A percentile compares a stretch with the other conserved stretches of the same genome.
Conservation (phyloP, 2,113 vertebrate genomes). For the Nicator chloris region DNA sequence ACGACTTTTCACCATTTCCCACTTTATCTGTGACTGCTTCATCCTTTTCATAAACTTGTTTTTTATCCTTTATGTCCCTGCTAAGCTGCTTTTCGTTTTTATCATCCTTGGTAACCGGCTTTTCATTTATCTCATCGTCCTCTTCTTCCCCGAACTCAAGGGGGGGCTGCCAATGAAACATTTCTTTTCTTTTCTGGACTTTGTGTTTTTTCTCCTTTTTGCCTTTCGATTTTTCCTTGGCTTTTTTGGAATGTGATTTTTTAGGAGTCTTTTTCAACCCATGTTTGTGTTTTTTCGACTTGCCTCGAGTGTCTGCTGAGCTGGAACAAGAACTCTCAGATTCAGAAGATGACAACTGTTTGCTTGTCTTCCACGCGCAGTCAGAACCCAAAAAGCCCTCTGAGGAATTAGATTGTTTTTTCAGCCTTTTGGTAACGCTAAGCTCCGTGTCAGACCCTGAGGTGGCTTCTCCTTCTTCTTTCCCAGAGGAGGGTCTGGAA, state of each 20-base stretch:
- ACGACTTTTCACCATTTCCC: not conserved
- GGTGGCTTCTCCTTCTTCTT: slow-evolving; percentile 94
- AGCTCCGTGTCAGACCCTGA: slow-evolving; percentile 83
- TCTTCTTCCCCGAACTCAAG: slow-evolving; percentile 95
- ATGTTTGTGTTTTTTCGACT: slow-evolving; percentile 80
- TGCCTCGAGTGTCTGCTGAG: slow-evolving; percentile 60
- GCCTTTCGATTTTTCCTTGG: slow-evolving; percentile 78
- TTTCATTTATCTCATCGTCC: slow-evolving; percentile 70
- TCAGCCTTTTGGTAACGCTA: slow-evolving; percentile 28
- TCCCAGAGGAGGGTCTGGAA: slow-evolving; percentile 76
- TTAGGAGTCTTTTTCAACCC: slow-evolving; percentile 72
- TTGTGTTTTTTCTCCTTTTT: slow-evolving; percentile 88
- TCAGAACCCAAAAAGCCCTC: not conserved
- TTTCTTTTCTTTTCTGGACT: slow-evolving; percentile 86
- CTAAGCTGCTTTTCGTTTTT: slow-evolving; percentile 44
- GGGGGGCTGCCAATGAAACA: slow-evolving; percentile 95
- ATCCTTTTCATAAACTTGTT: not conserved
- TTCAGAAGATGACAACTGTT: slow-evolving; percentile 11
- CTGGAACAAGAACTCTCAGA: slow-evolving; percentile 59
- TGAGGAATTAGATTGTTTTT: slow-evolving; percentile 27
- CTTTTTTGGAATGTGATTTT: slow-evolving; percentile 73
- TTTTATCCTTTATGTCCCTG: slow-evolving; percentile 26
- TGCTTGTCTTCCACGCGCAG: not conserved
- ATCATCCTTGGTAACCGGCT: slow-evolving; percentile 23
- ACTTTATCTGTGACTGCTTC: not conserved